These are phyloP conservation scores for Ranitomeya imitator DNA, from an alignment of 2,113 vertebrate species.

Conservation along the genomic window DNA sequence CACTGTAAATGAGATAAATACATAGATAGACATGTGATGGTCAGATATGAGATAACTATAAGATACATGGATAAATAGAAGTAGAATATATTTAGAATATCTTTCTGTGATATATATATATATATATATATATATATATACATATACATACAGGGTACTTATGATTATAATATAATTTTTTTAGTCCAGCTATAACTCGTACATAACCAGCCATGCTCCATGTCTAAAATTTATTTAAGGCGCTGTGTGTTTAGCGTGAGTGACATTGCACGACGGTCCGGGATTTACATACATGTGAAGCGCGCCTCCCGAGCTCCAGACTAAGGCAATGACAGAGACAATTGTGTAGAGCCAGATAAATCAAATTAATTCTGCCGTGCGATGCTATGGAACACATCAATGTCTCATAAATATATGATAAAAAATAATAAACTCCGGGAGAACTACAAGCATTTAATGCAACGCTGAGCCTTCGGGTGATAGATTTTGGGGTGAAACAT, in stretches of 20 bases:
- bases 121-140: background rate
- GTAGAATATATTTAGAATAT: background rate
- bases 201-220: background rate
- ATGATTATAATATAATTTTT: too few species aligned
- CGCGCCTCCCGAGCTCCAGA: background rate
- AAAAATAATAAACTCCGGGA: constrained; percentile 41
- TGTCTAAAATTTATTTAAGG: background rate
- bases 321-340: constrained; percentile 28
- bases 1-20: too few species aligned
- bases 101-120: background rate
- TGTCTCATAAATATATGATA: constrained; percentile 39
- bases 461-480: constrained; percentile 32
- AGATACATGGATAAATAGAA: background rate
- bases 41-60: background rate
- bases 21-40: background rate
- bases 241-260: background rate
- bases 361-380: constrained; percentile 32
- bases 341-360: constrained; percentile 22
- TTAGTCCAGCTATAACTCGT: background rate
- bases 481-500: constrained; percentile 50
- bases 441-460: constrained; percentile 35
- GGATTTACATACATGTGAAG: constrained; percentile 9
- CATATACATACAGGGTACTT: background rate
- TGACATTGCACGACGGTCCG: background rate
- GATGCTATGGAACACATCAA: constrained; percentile 1